phyloP scores from a whole-genome alignment of 2,113 vertebrate genomes.

The Hystrix brachyura region DNA sequence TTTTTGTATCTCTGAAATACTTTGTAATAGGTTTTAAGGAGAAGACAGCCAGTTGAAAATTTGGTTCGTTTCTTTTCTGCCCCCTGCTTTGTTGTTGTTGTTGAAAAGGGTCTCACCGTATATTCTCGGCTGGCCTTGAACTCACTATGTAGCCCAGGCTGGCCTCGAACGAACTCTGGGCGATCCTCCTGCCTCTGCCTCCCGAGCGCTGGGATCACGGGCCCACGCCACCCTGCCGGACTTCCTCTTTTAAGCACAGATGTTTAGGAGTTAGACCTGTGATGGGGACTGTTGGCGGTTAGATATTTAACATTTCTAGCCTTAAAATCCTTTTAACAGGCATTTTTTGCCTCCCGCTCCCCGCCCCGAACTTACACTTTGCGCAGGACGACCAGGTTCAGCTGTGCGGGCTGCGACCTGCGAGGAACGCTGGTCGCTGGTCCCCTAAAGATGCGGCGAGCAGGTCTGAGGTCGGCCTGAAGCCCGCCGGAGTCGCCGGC shows the following conservation, averaged over 20 bases:
- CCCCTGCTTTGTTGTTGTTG: no score
- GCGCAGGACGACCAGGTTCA: background rate
- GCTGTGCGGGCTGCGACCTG: background rate
- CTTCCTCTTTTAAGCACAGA: background rate
- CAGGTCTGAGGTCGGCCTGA: constrained; percentile 57
- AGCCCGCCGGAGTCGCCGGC: background rate
- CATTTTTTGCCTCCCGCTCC: background rate
- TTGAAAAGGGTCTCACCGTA: no score
- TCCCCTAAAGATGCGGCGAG: constrained; percentile 11
- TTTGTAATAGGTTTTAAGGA: background rate
- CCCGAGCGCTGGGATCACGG: no score
- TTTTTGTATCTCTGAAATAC: background rate
- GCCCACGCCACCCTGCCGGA: no score
- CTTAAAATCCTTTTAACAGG: background rate
- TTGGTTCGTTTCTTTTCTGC: background rate
- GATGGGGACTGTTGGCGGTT: no score
- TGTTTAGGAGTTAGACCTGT: background rate
- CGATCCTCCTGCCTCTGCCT: no score
- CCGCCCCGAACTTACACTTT: background rate
- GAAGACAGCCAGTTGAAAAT: background rate
- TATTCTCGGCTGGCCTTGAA: no score
- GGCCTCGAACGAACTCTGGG: no score
- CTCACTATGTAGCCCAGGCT: no score
- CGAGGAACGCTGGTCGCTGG: background rate
- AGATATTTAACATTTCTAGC: background rate